Base-by-base conservation (phyloP, 1,140 invertebrate genomes). In the fruit fly (Drosophila melanogaster) region DNA sequence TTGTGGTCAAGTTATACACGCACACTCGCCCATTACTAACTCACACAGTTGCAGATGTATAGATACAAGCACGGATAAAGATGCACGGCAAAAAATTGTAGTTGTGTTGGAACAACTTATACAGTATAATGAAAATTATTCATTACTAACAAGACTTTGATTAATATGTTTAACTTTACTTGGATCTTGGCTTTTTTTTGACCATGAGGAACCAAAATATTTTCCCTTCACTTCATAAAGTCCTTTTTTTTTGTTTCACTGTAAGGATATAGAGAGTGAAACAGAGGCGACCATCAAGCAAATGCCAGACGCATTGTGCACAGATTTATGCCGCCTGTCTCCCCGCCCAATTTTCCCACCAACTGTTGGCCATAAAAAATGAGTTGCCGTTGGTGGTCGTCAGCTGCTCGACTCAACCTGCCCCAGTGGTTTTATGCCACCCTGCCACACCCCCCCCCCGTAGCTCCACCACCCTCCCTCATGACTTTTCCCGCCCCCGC, bases 291-390 rank as follows among this genome's bases (percentile, higher is more conserved):
- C 57, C 77, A 80, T 80, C 77, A 79, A 70, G 64, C 70, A 60
- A 80, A 71, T 62, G 77, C 78, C 78, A 80, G 57, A 70, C 64
- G 72, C 77, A 80, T 64, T 76, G 78, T 76, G 78, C 77, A 80
- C 77, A 80, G 78, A 80, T 80, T 80, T 80, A 80, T 80, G 71
- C 64, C 65, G 55, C 55, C 56, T 73, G 50, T 50, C 50, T 44
- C 40, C 40, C 40, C 40, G n/a, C n/a, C 37, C 37, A 38, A 41
- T 22, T 15, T 57, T 15, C n/a, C 47, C 47, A 10, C n/a, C 47
- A 7, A 47, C 47, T 49, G 24, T 33, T 30, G 47, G 47, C 66
- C 59, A 70, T 75, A 79, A 71, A 76, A 79, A 80, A 80, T 80
- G 58, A 76, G 78, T 65, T 76, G 54, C 49, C 53, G 47, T 56